Percentiles rank a stretch among this genome's conserved stretches.
These are phyloP conservation scores for Halictus ligatus DNA, from an alignment of 2,888 invertebrate genomes.

Conservation along the genomic window DNA sequence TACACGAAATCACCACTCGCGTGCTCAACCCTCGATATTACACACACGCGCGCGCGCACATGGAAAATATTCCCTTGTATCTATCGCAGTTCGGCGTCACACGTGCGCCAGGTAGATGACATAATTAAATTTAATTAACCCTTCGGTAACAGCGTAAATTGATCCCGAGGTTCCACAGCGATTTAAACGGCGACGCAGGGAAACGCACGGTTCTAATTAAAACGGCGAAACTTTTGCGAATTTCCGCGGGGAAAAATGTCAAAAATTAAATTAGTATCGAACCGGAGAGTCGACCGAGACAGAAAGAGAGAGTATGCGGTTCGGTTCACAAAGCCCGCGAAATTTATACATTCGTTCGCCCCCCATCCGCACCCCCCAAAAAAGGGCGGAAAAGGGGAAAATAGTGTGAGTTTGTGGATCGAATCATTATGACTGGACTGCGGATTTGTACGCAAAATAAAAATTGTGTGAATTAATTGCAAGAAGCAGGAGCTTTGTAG, in stretches of 20 bases:
- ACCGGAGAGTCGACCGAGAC: not conserved
- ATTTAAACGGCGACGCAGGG: slow-evolving; percentile 40
- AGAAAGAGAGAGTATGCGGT: not conserved
- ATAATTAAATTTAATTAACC: slow-evolving; percentile 57
- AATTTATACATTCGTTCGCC: slow-evolving; percentile 21
- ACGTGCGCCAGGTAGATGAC: slow-evolving; percentile 7
- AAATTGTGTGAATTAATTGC: too few species aligned
- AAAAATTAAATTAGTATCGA: slow-evolving; percentile 45
- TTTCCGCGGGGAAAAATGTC: slow-evolving; percentile 33
- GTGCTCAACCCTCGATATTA: not conserved
- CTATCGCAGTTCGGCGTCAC: not conserved
- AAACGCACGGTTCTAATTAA: slow-evolving; percentile 49
- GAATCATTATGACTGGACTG: not conserved
- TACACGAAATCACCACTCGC: not conserved
- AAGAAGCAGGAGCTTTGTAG: too few species aligned
- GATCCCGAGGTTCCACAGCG: slow-evolving; percentile 25
- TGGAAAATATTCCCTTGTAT: not conserved
- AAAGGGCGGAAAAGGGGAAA: not conserved
- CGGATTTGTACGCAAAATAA: too few species aligned
- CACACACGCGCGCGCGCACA: not conserved
- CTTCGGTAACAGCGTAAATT: slow-evolving; percentile 35
- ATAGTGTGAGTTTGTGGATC: not conserved
- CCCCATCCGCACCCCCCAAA: not conserved
- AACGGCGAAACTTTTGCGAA: slow-evolving; percentile 42
- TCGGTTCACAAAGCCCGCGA: not conserved